Evolutionary conservation across 1,140 invertebrate genomes (phyloP).

Genomic region (Megalonaias nervosa): DNA sequence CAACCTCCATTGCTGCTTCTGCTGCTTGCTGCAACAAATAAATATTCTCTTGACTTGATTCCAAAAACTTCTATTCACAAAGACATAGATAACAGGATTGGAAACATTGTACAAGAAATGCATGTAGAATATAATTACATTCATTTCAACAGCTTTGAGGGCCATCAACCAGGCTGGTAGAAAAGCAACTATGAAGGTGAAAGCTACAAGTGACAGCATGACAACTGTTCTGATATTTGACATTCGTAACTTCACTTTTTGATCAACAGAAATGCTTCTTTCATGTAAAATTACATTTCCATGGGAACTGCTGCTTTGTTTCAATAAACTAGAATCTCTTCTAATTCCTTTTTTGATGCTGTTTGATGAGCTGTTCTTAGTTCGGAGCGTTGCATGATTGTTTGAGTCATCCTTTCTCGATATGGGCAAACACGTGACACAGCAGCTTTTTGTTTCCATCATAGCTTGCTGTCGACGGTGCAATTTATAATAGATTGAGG

Average conservation of each 20-base stretch:
- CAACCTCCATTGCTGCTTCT: too few species aligned
- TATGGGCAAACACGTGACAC: conserved; percentile 30
- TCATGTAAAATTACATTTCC: conserved; percentile 18
- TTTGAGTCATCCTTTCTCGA: conserved; percentile 40
- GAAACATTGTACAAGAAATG: conserved; percentile 67
- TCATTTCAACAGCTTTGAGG: conserved; percentile 44
- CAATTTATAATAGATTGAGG: conserved; percentile 46
- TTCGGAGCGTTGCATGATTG: conserved; percentile 28
- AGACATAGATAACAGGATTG: conserved; percentile 67
- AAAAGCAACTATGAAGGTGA: conserved; percentile 62
- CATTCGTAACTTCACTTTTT: conserved; percentile 35
- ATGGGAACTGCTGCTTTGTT: conserved; percentile 16
- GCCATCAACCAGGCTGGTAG: conserved; percentile 61
- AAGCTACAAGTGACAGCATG: conserved; percentile 56
- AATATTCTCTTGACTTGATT: too few species aligned
- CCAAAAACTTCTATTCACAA: conserved; percentile 51
- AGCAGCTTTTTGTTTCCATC: conserved; percentile 33
- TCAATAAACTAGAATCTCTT: background rate
- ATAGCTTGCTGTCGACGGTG: conserved; percentile 31
- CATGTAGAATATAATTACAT: conserved; percentile 56
- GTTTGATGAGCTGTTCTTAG: conserved; percentile 10
- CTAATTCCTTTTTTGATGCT: conserved; percentile 9
- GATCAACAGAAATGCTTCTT: conserved; percentile 7
- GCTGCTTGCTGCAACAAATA: too few species aligned
- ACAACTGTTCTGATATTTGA: conserved; percentile 61